Evolutionary conservation across 2,888 invertebrate species (phyloP), one percentile per base, ranked within the genome.

Genomic region (Rhodophaea formosa): DNA sequence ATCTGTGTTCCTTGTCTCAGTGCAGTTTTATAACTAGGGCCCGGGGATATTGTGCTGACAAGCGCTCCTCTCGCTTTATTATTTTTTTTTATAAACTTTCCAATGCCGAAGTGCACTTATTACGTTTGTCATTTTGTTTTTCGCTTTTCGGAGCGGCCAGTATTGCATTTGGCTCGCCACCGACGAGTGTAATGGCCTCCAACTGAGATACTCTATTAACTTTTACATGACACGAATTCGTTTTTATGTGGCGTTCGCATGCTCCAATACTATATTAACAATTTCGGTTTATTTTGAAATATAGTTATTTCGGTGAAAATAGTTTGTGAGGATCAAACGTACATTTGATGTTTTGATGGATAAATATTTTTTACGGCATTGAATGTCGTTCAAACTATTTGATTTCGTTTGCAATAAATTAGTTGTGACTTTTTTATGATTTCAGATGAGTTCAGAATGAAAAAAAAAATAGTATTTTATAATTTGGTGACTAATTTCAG

Each of bases 21-120:
- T 66, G 71, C 67, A 71, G 67, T 76, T 78, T 76, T 68, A 72
- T 74, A 75, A 74, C 74, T 71, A 66, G 68, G 62, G 67, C 69
- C 69, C 58, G 67, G 66, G 70, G 69, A 68, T 70, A 61, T 64
- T 68, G 61, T 64, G 66, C 72, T 65, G 75, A 75, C 79, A 78
- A 76, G 69, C 67, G 62, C 64, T 68, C 65, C 66, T 58, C 65
- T 62, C 43, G 61, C 59, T 66, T 69, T 70, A 67, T 76, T 74
- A 71, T 70, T 68, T 70, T 66, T n/a, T 68, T 63, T 66, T 65
- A 57, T 54, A 66, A 72, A 69, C 60, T 71, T 69, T 68, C 51
- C 59, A 65, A 67, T 61, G 57, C 62, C 53, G 54, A 61, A 66
- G 64, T 63, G 67, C 59, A 63, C 65, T 71, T 69, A 66, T 67